These are phyloP conservation scores for Liparis tanakae DNA, from an alignment of 2,797 vertebrate genomes.

Conservation along the genomic window DNA sequence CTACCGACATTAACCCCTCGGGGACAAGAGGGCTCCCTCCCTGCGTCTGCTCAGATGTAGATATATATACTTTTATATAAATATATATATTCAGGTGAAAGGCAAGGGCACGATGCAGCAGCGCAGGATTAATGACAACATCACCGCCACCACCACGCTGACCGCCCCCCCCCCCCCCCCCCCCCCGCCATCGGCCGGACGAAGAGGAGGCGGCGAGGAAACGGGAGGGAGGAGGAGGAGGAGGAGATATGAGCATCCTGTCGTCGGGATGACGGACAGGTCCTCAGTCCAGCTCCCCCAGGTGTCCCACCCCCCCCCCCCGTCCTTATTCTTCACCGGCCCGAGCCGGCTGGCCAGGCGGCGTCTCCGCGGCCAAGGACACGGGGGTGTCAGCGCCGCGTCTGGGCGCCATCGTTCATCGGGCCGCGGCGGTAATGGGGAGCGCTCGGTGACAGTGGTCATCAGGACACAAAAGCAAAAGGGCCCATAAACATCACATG, in stretches of 20 bases:
- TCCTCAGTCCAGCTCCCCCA: conserved; percentile 73
- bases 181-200: conserved; percentile 74
- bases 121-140: conserved; percentile 77
- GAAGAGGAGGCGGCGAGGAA: conserved; percentile 53
- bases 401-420: conserved; percentile 82
- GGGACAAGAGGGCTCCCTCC: conserved; percentile 43
- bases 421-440: conserved; percentile 82
- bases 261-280: conserved; percentile 75
- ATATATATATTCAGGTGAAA: conserved; percentile 67
- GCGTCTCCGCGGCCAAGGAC: conserved; percentile 81
- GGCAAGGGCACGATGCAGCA: conserved; percentile 73
- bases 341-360: conserved; percentile 59
- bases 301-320: conserved; percentile 43
- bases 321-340: conserved; percentile 76
- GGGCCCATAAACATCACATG: conserved; percentile 84
- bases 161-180: too few relatives aligned
- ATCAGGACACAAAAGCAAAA: conserved; percentile 86
- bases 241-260: conserved; percentile 65
- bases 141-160: conserved; percentile 57
- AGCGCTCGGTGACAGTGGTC: conserved; percentile 84
- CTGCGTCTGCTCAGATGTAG: conserved; percentile 72
- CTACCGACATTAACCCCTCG: conserved; percentile 67
- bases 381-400: conserved; percentile 76
- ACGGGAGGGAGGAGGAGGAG: conserved; percentile 9
- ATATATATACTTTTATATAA: conserved; percentile 65